Conservation (phyloP, 2,113 vertebrate species). For the Pseudopodoces humilis region DNA sequence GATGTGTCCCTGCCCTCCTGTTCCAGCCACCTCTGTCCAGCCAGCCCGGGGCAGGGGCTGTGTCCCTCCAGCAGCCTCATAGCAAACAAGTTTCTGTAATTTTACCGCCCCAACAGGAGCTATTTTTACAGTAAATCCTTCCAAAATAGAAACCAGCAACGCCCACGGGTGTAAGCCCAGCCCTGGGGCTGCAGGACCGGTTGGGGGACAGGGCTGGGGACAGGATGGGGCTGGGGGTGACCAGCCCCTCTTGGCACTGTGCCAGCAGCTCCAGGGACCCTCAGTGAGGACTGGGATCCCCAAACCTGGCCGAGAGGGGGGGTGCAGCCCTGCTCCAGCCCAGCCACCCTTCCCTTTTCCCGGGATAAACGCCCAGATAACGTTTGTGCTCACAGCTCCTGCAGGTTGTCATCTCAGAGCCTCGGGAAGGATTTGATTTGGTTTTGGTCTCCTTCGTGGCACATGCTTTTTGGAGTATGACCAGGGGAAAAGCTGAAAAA, state of each 20-base stretch:
- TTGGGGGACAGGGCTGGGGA: not conserved
- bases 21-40: not conserved
- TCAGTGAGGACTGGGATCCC: not conserved
- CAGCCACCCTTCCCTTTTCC: not conserved
- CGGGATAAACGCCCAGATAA: rapidly evolving
- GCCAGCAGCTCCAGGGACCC: not conserved
- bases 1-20: not conserved
- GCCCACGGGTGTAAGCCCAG: not conserved
- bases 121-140: conserved; percentile 26
- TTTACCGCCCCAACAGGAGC: not conserved
- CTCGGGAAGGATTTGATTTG: not conserved
- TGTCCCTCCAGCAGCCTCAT: not conserved
- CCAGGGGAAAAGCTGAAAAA: not conserved
- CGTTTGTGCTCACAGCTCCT: rapidly evolving
- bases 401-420: rapidly evolving
- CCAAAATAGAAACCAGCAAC: conserved; percentile 16
- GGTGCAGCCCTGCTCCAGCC: not conserved
- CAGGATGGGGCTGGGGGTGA: rapidly evolving
- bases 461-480: rapidly evolving
- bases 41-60: not conserved
- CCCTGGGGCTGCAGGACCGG: not conserved
- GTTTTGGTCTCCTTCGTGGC: not conserved
- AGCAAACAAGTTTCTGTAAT: not conserved
- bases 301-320: rapidly evolving
- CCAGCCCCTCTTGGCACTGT: rapidly evolving